phyloP scores from a whole-genome alignment of 2,888 invertebrate genomes.

The Zygogramma bicolorata region DNA sequence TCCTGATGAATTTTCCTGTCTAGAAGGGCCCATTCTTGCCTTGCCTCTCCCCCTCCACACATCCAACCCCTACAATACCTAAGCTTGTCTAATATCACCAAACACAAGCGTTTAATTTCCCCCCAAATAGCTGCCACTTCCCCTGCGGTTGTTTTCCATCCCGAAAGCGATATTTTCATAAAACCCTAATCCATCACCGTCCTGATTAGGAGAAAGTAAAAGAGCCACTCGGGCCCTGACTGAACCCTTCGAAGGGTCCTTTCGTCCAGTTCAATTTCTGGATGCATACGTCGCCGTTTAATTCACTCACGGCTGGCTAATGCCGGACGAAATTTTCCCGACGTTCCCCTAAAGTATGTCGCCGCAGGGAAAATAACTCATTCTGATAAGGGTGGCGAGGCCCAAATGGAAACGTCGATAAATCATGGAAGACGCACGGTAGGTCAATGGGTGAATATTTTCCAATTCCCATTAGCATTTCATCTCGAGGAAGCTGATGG shows the following conservation, averaged over 20 bases:
- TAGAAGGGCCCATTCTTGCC: too few species aligned
- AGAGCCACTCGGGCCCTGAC: background rate
- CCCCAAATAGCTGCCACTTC: too few species aligned
- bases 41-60: too few species aligned
- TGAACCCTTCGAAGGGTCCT: background rate
- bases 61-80: too few species aligned
- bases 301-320: constrained; percentile 10
- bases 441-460: background rate
- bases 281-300: constrained; percentile 1
- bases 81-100: too few species aligned
- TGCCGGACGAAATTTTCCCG: background rate
- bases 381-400: background rate
- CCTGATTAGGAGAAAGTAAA: background rate
- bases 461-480: background rate
- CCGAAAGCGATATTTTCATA: background rate
- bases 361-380: constrained; percentile 9
- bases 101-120: too few species aligned
- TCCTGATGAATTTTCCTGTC: too few species aligned
- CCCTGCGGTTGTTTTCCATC: background rate
- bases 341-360: constrained; percentile 8
- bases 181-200: background rate
- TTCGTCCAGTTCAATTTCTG: constrained; percentile 10
- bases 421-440: background rate
- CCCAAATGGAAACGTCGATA: background rate
- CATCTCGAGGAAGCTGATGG: background rate